phyloP scores from a whole-genome alignment of 1,140 invertebrate genomes.

The Bicyclus anynana region DNA sequence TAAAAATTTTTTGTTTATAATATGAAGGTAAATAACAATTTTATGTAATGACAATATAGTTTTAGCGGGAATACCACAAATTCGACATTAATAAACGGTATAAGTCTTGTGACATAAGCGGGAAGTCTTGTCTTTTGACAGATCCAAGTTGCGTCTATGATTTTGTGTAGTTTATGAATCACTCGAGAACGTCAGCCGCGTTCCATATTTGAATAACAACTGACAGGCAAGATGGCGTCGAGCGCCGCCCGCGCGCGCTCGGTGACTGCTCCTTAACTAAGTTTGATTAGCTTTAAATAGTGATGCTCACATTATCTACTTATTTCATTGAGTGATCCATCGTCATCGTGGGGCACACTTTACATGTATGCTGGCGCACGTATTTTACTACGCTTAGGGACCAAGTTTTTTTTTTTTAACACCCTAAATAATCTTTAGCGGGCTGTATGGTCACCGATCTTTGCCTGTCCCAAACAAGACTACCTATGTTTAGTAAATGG shows the following conservation, averaged over 20 bases:
- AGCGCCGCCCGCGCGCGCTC: conserved; percentile 43
- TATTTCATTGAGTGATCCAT: conserved; percentile 58
- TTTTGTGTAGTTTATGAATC: conserved; percentile 3
- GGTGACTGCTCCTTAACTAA: conserved; percentile 66
- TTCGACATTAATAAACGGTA: no score
- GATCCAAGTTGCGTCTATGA: neutral
- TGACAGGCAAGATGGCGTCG: conserved; percentile 45
- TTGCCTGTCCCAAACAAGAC: no score
- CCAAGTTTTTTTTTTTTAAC: no score
- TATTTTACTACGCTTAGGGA: conserved; percentile 12
- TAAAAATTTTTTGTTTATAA: no score
- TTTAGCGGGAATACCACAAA: no score
- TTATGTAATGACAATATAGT: no score
- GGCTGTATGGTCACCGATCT: no score
- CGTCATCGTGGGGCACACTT: conserved; percentile 31
- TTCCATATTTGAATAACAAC: conserved; percentile 56
- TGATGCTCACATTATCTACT: conserved; percentile 65
- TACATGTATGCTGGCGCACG: conserved; percentile 19
- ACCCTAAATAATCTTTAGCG: no score
- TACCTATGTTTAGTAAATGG: no score
- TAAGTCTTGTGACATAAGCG: no score
- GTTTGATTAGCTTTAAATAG: conserved; percentile 76
- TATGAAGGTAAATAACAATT: no score
- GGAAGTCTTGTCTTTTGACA: neutral
- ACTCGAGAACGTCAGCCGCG: conserved; percentile 49